Evolutionary conservation across 2,888 invertebrate species (phyloP).

Genomic region (Pocota personata): DNA sequence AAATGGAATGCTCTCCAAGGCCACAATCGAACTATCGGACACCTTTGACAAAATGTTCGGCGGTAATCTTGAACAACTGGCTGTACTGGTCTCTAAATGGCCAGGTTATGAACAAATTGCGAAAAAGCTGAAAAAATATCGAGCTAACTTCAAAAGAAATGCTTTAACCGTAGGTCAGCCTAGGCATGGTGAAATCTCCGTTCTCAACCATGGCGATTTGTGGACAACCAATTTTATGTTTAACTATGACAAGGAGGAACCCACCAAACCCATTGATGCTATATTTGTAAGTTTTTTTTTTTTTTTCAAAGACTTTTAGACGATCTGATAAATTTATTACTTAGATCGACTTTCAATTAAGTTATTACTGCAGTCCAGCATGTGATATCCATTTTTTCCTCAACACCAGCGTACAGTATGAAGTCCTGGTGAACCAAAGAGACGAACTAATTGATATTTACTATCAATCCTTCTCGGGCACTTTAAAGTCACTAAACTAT

Average conservation of each 20-base stretch:
- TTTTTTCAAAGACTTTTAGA: too few species aligned
- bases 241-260: conserved; percentile 71
- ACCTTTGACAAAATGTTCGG: conserved; percentile 79
- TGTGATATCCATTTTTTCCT: conserved; percentile 80
- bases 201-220: conserved; percentile 84
- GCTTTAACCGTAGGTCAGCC: conserved; percentile 78
- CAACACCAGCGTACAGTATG: conserved; percentile 77
- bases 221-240: conserved; percentile 83
- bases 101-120: conserved; percentile 76
- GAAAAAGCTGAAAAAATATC: conserved; percentile 77
- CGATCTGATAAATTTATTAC: neutral
- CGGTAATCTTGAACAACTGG: conserved; percentile 78
- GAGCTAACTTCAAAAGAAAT: conserved; percentile 78
- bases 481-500: conserved; percentile 76
- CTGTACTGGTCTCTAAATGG: conserved; percentile 75
- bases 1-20: conserved; percentile 77
- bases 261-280: conserved; percentile 72
- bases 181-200: conserved; percentile 77
- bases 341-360: conserved; percentile 77
- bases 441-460: conserved; percentile 77
- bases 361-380: conserved; percentile 78
- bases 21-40: conserved; percentile 78
- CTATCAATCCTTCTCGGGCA: conserved; percentile 75
- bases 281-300: conserved; percentile 81
- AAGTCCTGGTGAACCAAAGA: conserved; percentile 75